phyloP scores from a whole-genome alignment of 2,113 vertebrate genomes.

The Hydropotes inermis region DNA sequence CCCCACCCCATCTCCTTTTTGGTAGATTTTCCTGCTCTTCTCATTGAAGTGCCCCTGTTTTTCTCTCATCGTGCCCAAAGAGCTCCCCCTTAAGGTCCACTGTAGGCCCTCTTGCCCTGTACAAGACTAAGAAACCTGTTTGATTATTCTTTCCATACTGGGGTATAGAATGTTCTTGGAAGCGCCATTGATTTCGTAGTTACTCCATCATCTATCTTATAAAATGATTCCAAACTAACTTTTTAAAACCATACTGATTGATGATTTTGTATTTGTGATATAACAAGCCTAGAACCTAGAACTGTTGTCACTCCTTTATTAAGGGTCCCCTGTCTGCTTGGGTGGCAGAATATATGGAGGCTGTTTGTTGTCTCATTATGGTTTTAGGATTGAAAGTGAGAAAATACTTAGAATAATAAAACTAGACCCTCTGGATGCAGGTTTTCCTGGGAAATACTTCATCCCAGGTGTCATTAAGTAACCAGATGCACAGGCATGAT shows the following conservation, averaged over 20 bases:
- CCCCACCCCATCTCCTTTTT: background rate
- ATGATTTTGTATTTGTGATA: slow-evolving; percentile 64
- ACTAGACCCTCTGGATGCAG: background rate
- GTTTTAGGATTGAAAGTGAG: slow-evolving; percentile 37
- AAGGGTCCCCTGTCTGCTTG: background rate
- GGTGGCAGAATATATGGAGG: background rate
- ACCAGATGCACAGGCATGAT: slow-evolving; percentile 23
- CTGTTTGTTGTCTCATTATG: slow-evolving; percentile 17
- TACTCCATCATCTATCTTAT: slow-evolving; percentile 31
- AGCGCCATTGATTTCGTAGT: slow-evolving; percentile 43
- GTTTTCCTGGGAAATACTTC: slow-evolving; percentile 29
- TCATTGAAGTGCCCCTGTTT: slow-evolving; percentile 41
- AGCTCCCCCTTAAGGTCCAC: slow-evolving; percentile 30
- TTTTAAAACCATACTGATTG: slow-evolving; percentile 29
- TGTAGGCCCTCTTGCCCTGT: slow-evolving; percentile 3
- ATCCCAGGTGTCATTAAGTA: background rate
- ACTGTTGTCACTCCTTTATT: slow-evolving; percentile 29
- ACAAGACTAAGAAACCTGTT: slow-evolving; percentile 35
- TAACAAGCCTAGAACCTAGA: slow-evolving; percentile 54
- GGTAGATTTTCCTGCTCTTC: slow-evolving; percentile 47
- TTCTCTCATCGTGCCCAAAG: slow-evolving; percentile 65
- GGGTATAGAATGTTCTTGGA: slow-evolving; percentile 45
- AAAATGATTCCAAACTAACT: slow-evolving; percentile 46
- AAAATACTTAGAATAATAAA: slow-evolving; percentile 40
- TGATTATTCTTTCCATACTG: slow-evolving; percentile 45